Conservation (phyloP, 2,113 vertebrate genomes). For the Puma concolor region DNA sequence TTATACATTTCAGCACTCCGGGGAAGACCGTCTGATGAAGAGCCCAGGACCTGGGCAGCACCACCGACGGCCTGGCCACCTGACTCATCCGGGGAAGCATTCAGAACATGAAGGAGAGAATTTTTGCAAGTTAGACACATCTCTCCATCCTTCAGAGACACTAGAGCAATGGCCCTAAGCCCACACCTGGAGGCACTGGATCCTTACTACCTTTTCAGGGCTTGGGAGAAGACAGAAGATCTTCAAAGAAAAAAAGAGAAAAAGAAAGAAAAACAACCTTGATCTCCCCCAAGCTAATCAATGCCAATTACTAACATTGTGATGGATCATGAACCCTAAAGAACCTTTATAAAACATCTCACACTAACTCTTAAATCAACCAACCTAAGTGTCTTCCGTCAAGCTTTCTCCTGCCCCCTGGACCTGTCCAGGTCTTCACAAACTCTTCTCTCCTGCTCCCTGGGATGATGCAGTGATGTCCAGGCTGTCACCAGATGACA, state of each 20-base stretch:
- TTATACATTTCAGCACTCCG: background rate
- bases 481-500: background rate
- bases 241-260: background rate
- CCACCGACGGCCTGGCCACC: background rate
- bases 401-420: background rate
- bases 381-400: background rate
- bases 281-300: background rate
- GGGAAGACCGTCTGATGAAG: background rate
- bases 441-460: background rate
- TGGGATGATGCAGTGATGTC: rapidly evolving
- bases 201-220: background rate
- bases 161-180: rapidly evolving
- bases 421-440: background rate
- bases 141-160: background rate
- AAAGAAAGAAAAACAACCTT: background rate
- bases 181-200: background rate
- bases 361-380: background rate
- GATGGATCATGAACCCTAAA: background rate
- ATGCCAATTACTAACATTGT: background rate
- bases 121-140: background rate
- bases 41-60: background rate
- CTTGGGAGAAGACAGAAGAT: background rate
- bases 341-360: background rate
- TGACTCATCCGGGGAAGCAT: background rate
- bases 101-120: background rate